Evolutionary conservation across 1,140 invertebrate species (phyloP).

Genomic region (Venustaconcha ellipsiformis): DNA sequence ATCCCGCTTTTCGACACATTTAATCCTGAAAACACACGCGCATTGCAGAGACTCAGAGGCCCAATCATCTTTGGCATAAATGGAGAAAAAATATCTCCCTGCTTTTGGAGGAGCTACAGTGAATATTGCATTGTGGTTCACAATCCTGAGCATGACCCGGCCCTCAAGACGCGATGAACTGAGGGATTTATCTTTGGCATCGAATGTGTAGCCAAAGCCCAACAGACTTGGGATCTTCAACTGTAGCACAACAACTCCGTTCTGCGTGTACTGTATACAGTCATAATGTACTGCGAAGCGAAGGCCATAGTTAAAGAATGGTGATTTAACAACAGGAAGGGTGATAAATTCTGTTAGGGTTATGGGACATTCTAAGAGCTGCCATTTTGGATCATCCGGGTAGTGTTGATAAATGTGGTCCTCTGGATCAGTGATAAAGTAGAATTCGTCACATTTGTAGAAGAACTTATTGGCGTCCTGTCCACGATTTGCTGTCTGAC

Average conservation of each 20-base stretch:
- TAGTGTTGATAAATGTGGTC: conserved; percentile 73
- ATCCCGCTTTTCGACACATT: conserved; percentile 57
- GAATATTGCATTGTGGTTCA: conserved; percentile 63
- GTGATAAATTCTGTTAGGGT: conserved; percentile 71
- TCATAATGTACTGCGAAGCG: conserved; percentile 61
- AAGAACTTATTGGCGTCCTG: conserved; percentile 38
- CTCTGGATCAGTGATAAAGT: conserved; percentile 73
- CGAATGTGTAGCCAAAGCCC: conserved; percentile 60
- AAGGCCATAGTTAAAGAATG: conserved; percentile 65
- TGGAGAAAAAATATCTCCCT: conserved; percentile 63
- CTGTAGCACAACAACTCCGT: conserved; percentile 58
- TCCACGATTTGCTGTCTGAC: conserved; percentile 23
- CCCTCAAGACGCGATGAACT: conserved; percentile 52
- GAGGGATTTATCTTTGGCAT: conserved; percentile 51
- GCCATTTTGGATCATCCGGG: conserved; percentile 72
- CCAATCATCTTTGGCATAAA: conserved; percentile 64
- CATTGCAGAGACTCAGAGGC: conserved; percentile 63
- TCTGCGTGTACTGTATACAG: conserved; percentile 57
- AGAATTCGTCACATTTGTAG: conserved; percentile 68
- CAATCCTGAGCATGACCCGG: conserved; percentile 58
- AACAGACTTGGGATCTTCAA: conserved; percentile 56
- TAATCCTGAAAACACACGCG: conserved; percentile 62
- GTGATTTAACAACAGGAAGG: conserved; percentile 69
- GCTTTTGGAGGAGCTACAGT: conserved; percentile 60
- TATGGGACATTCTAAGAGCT: conserved; percentile 71